A percentile compares a stretch with the other conserved stretches of the same genome.
phyloP scores from a whole-genome alignment of 37 sponge, comb jelly and placozoan genomes.

The Beroe ovata region DNA sequence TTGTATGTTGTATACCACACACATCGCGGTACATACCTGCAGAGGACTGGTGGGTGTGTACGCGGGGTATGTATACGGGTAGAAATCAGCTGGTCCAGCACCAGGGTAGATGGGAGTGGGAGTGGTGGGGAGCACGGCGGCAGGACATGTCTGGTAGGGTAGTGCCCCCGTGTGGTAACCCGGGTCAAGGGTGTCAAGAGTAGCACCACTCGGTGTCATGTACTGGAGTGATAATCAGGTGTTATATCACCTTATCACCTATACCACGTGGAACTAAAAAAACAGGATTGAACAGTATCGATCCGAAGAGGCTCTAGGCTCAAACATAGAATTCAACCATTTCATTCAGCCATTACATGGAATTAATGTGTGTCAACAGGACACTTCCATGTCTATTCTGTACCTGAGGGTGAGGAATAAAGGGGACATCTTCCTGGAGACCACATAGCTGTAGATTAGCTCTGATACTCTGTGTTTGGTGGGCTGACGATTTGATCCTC shows the following conservation, averaged over 20 bases:
- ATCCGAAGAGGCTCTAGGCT: too few relatives aligned
- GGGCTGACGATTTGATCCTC: too few relatives aligned
- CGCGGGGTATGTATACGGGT: slow-evolving; percentile 16
- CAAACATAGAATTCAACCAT: too few relatives aligned
- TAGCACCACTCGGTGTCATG: not conserved
- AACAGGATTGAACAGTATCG: not conserved
- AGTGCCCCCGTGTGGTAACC: not conserved
- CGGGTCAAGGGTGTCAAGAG: not conserved
- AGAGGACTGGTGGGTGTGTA: slow-evolving; percentile 7
- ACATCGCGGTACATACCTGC: too few relatives aligned
- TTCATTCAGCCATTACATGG: too few relatives aligned
- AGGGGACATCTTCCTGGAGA: not conserved
- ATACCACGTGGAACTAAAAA: not conserved
- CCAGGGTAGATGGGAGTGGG: slow-evolving; percentile 44
- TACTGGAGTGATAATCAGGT: not conserved
- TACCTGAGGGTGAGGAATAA: slow-evolving; percentile 47
- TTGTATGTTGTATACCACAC: too few relatives aligned
- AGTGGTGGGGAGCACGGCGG: not conserved
- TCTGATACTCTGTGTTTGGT: not conserved
- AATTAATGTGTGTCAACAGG: too few relatives aligned
- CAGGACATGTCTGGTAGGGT: slow-evolving; percentile 8
- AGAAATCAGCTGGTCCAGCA: slow-evolving; percentile 28
- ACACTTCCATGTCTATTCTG: too few relatives aligned
- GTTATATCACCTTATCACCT: not conserved
- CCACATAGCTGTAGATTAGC: not conserved